A percentile compares a stretch with the other conserved stretches of the same genome.
These are phyloP conservation scores for Hybos culiciformis DNA, from an alignment of 2,888 invertebrate genomes.

Conservation along the genomic window DNA sequence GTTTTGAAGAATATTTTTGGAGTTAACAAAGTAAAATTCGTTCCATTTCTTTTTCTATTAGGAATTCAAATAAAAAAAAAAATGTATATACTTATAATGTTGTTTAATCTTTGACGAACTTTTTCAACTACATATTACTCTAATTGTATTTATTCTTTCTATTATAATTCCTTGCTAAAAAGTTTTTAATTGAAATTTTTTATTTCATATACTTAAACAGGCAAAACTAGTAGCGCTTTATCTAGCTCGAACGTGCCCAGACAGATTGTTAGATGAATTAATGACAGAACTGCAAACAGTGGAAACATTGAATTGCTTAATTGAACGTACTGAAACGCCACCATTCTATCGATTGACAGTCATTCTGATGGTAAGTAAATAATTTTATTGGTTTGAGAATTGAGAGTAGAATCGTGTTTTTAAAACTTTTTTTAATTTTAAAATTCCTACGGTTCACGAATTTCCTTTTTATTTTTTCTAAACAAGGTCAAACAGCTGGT, in stretches of 20 bases:
- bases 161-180: too few relatives aligned
- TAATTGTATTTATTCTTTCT: neutral
- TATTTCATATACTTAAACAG: constrained; percentile 36
- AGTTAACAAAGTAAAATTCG: too few relatives aligned
- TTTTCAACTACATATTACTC: too few relatives aligned
- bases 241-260: constrained; percentile 81
- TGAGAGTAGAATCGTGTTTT: neutral
- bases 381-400: neutral
- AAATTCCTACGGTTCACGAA: too few relatives aligned
- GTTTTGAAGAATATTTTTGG: too few relatives aligned
- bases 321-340: constrained; percentile 94
- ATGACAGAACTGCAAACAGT: constrained; percentile 96
- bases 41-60: too few relatives aligned
- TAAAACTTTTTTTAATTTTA: too few relatives aligned
- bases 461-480: neutral
- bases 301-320: constrained; percentile 87
- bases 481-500: constrained; percentile 31
- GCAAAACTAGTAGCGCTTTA: constrained; percentile 91
- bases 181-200: neutral
- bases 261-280: constrained; percentile 88
- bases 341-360: constrained; percentile 93
- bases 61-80: too few relatives aligned
- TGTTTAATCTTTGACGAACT: too few relatives aligned
- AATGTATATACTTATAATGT: too few relatives aligned
- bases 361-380: constrained; percentile 48